Conservation (phyloP, 53 echinoderm and acorn worm species). For the Antedon mediterranea region DNA sequence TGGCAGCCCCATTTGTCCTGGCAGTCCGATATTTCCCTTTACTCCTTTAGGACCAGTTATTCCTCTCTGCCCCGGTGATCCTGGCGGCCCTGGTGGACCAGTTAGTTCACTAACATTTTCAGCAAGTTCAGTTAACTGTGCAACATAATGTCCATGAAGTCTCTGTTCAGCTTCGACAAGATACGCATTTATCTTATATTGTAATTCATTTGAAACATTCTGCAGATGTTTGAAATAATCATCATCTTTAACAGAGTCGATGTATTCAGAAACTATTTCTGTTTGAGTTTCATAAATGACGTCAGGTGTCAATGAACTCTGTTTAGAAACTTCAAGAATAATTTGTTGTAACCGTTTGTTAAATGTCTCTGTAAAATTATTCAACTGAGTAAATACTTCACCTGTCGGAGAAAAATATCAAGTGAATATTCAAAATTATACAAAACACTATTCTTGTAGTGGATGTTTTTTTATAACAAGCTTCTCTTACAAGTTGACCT, state of each 20-base stretch:
- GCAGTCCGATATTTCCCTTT: too few relatives aligned
- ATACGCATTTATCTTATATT: background rate
- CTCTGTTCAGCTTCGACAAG: background rate
- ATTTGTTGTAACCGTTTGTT: background rate
- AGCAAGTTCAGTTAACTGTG: background rate
- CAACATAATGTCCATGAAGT: background rate
- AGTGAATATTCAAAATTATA: too few relatives aligned
- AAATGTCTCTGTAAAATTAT: background rate
- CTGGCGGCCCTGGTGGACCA: background rate
- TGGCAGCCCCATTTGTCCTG: too few relatives aligned
- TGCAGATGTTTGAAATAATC: background rate
- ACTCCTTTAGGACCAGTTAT: background rate
- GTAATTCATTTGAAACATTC: background rate
- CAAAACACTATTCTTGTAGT: too few relatives aligned
- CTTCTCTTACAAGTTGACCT: too few relatives aligned
- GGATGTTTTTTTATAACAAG: too few relatives aligned
- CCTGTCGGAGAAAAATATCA: background rate
- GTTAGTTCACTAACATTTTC: background rate
- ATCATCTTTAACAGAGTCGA: background rate
- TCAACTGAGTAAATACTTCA: background rate
- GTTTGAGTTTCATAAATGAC: background rate
- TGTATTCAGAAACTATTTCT: background rate
- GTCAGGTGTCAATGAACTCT: background rate
- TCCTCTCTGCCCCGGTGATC: background rate
- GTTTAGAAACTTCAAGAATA: background rate